Evolutionary conservation across 2,797 vertebrate species (phyloP).

Genomic region (Hypotaenidia okinawae): DNA sequence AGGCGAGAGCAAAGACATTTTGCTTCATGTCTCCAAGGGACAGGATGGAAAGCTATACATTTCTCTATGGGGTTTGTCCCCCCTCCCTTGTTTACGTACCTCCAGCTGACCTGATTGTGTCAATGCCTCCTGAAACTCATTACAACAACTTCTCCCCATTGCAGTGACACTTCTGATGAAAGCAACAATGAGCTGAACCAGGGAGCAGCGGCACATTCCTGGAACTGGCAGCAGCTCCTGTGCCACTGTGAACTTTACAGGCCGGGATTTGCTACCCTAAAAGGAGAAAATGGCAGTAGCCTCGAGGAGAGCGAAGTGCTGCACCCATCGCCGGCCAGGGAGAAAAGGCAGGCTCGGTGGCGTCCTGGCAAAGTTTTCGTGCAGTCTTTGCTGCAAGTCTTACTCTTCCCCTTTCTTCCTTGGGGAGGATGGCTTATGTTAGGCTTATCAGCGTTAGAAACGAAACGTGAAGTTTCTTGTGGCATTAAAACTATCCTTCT

Average conservation of each 20-base stretch:
- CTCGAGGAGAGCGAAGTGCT: neutral
- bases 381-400: neutral
- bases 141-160: conserved; percentile 8
- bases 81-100: conserved; percentile 44
- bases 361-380: neutral
- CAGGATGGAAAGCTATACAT: neutral
- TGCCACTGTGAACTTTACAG: neutral
- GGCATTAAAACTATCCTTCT: neutral
- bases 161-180: conserved; percentile 56
- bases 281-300: neutral
- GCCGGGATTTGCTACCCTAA: conserved; percentile 11
- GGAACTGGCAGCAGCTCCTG: neutral
- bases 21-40: neutral
- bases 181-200: conserved; percentile 47
- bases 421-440: neutral
- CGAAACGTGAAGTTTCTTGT: neutral
- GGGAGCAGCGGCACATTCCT: neutral
- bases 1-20: conserved; percentile 51
- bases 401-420: neutral
- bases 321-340: neutral
- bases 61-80: conserved; percentile 2
- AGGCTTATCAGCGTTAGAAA: neutral
- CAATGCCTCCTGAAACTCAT: conserved; percentile 41
- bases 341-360: neutral
- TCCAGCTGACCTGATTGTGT: conserved; percentile 55